Conservation (phyloP, 2,888 invertebrate genomes). For the Ornithoptera alexandrae region DNA sequence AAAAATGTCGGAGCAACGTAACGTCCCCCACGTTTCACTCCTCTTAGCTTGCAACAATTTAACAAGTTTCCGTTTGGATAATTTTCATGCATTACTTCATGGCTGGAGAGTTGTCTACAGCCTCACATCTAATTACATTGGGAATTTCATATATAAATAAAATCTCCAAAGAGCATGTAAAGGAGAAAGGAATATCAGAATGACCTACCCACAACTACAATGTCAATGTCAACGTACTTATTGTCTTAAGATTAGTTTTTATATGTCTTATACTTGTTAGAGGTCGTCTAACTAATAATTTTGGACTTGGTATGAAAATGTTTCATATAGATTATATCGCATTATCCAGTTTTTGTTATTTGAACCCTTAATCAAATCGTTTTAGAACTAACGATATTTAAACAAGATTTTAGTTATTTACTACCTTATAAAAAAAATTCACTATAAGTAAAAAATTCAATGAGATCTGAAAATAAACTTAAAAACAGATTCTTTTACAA, state of each 20-base stretch:
- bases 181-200: constrained; percentile 10
- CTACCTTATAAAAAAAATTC: no score
- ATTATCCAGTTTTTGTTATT: not conserved
- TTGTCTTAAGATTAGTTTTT: constrained; percentile 7
- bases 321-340: not conserved
- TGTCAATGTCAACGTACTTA: not conserved
- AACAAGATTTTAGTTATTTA: no score
- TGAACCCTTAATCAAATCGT: no score
- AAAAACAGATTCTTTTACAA: no score
- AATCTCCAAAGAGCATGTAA: not conserved
- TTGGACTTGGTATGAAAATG: not conserved
- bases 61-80: constrained; percentile 13
- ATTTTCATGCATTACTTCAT: constrained; percentile 18
- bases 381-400: no score
- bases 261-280: not conserved
- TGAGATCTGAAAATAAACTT: no score
- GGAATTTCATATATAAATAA: constrained; percentile 7
- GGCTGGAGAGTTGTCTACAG: not conserved
- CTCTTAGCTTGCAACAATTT: constrained; percentile 7
- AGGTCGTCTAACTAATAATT: constrained; percentile 3
- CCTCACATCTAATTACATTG: constrained; percentile 3
- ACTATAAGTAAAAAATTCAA: no score
- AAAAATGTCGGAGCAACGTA: constrained; percentile 14
- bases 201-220: constrained; percentile 12
- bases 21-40: constrained; percentile 10